Conservation (phyloP, 2,113 vertebrate genomes). For the Corythoichthys intestinalis region DNA sequence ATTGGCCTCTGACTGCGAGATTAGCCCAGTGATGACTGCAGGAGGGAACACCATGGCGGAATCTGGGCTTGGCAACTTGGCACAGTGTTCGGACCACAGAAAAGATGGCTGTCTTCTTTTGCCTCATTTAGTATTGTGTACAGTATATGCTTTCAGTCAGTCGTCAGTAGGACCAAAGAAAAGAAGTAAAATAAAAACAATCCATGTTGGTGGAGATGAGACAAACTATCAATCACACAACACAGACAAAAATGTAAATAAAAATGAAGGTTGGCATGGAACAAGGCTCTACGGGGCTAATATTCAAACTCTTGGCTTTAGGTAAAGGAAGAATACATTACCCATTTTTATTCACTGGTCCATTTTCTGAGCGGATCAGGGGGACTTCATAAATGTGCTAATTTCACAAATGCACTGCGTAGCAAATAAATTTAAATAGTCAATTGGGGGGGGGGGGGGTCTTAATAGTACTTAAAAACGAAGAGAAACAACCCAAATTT, state of each 20-base stretch:
- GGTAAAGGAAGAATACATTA: slow-evolving; percentile 44
- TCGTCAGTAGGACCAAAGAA: slow-evolving; percentile 66
- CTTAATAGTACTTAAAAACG: no score
- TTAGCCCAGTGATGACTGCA: slow-evolving; percentile 25
- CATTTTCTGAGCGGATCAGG: neutral
- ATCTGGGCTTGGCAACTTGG: slow-evolving; percentile 67
- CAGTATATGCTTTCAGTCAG: slow-evolving; percentile 65
- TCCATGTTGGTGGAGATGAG: slow-evolving; percentile 35
- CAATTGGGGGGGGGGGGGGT: no score
- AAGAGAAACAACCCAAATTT: no score
- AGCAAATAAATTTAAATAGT: no score
- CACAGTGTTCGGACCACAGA: slow-evolving; percentile 72
- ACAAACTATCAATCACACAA: slow-evolving; percentile 20
- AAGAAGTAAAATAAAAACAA: slow-evolving; percentile 26
- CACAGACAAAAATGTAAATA: slow-evolving; percentile 39
- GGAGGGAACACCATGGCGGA: slow-evolving; percentile 47
- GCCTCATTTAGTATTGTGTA: slow-evolving; percentile 52
- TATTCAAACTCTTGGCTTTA: slow-evolving; percentile 54
- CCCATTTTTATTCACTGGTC: slow-evolving; percentile 33
- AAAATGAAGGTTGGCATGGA: slow-evolving; percentile 50
- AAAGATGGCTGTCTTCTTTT: slow-evolving; percentile 41
- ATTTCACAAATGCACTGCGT: no score
- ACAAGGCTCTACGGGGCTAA: slow-evolving; percentile 46
- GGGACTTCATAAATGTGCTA: no score
- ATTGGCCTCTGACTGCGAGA: slow-evolving; percentile 48